These are phyloP conservation scores for Elegia similella DNA, from an alignment of 2,888 invertebrate genomes.

Conservation along the genomic window DNA sequence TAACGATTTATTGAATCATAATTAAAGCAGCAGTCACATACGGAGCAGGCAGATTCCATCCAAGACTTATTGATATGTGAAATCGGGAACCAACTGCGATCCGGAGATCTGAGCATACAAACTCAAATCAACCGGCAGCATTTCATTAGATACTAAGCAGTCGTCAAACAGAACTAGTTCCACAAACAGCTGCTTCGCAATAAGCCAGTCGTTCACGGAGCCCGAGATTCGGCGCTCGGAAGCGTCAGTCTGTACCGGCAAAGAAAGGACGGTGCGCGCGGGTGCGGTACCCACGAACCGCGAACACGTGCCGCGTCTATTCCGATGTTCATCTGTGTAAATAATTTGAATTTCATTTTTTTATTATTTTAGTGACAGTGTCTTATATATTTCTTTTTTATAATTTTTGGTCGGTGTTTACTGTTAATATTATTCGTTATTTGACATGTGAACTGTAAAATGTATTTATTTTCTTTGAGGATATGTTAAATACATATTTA, in stretches of 20 bases:
- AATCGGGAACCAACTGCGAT: too few species aligned
- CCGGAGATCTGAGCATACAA: too few species aligned
- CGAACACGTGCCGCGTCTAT: constrained; percentile 11
- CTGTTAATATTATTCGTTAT: not conserved
- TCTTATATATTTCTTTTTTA: not conserved
- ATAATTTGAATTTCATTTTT: constrained; percentile 6
- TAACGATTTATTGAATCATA: too few species aligned
- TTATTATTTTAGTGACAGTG: not conserved
- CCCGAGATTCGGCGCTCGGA: constrained; percentile 9
- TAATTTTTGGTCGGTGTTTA: not conserved
- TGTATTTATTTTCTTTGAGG: too few species aligned
- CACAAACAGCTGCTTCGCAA: constrained; percentile 8
- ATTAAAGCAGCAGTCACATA: too few species aligned
- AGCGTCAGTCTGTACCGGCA: constrained; percentile 12
- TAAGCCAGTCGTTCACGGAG: not conserved
- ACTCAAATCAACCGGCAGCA: too few species aligned
- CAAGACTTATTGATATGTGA: too few species aligned
- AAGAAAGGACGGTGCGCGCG: constrained; percentile 12
- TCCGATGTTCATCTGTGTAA: constrained; percentile 2
- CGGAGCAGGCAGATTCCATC: too few species aligned
- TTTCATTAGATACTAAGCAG: not conserved
- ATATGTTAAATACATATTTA: too few species aligned
- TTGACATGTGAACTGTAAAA: not conserved
- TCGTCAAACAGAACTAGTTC: constrained; percentile 1
- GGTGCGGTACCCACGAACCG: not conserved